phyloP scores from a whole-genome alignment of 92 coral and sea anemone genomes.

The Phenganax subtilis region DNA sequence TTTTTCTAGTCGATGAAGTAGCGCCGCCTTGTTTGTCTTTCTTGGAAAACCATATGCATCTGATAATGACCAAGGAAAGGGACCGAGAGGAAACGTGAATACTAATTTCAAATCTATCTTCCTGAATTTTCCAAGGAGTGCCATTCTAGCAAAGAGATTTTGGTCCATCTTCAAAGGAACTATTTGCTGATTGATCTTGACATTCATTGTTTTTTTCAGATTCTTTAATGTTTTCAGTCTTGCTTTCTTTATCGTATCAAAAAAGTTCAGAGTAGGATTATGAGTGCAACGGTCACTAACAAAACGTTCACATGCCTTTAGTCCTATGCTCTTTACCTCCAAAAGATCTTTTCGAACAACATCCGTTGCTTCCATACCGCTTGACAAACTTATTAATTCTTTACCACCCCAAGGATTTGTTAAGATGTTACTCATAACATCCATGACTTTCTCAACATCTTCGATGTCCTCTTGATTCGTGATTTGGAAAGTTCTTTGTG shows the following conservation, averaged over 20 bases:
- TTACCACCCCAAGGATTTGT: not conserved
- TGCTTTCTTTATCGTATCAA: not conserved
- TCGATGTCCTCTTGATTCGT: conserved; percentile 1
- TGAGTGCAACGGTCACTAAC: not conserved
- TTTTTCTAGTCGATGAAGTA: no score
- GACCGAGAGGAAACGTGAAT: not conserved
- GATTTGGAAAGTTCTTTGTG: conserved; percentile 26
- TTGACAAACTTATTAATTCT: not conserved
- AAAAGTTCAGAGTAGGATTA: not conserved
- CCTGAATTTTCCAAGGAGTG: not conserved
- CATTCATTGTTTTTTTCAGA: not conserved
- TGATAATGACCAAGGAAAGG: conserved; percentile 16
- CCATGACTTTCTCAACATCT: conserved; percentile 9
- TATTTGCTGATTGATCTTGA: not conserved
- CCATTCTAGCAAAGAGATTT: conserved; percentile 1
- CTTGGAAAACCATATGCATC: conserved; percentile 2
- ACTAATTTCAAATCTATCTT: not conserved
- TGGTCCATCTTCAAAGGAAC: not conserved
- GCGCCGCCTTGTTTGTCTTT: conserved; percentile 35
- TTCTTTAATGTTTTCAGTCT: not conserved
- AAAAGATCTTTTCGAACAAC: not conserved
- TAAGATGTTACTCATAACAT: not conserved
- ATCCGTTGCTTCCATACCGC: conserved; percentile 4
- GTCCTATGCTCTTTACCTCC: not conserved
- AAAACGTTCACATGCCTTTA: not conserved